Evolutionary conservation across 2,797 vertebrate species (phyloP).

Genomic region (Clarias laeviceps): DNA sequence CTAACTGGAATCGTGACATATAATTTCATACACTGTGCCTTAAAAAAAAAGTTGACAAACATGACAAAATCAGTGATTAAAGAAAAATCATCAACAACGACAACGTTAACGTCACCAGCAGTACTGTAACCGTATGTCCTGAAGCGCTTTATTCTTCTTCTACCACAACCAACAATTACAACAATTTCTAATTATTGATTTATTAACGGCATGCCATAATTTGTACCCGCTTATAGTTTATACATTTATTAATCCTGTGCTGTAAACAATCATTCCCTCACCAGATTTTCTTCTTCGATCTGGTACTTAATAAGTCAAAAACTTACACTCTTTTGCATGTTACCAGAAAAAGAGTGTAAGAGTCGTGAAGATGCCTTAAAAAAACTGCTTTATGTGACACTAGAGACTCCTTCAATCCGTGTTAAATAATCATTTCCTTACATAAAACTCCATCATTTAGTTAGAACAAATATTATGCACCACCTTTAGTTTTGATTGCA

Average conservation of each 20-base stretch:
- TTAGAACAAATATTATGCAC: neutral
- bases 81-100: neutral
- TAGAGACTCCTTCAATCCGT: neutral
- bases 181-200: neutral
- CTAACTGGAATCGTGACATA: constrained; percentile 14
- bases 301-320: neutral
- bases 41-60: neutral
- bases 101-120: neutral
- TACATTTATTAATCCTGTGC: too few relatives aligned
- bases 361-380: neutral
- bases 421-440: neutral
- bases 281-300: neutral
- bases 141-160: neutral
- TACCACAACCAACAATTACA: neutral
- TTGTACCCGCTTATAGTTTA: neutral
- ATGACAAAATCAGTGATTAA: neutral
- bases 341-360: too few relatives aligned
- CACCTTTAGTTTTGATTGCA: too few relatives aligned
- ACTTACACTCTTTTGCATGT: neutral
- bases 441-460: neutral
- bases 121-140: neutral
- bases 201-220: neutral
- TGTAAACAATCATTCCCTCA: neutral
- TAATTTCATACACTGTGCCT: neutral
- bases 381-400: neutral